Evolutionary conservation across 2,888 invertebrate genomes (phyloP), one percentile per base, ranked within the genome.

Genomic region (Itoplectis maculator): DNA sequence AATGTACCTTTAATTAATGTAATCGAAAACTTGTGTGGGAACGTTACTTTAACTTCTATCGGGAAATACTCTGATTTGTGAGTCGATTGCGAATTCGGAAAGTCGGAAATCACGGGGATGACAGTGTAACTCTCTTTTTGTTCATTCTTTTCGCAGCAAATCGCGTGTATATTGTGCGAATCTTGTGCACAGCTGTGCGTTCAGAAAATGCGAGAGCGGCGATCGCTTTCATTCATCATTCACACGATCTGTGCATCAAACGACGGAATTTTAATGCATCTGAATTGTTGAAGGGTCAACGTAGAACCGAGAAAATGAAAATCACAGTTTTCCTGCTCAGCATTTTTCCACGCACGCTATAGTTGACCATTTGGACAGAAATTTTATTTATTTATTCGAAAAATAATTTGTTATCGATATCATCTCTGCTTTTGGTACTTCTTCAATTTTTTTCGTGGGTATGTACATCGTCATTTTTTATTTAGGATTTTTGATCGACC

Each of bases 401-500:
- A 81, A 83, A 83, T 76, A 79, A 79, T 79, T 65, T 2, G 59
- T 70, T 51, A n/a, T 68, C 47, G 63, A 54, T 73, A 40, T 47
- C 11, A 45, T 54, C n/a, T 70, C 63, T 63, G 42, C 42, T 59
- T 40, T 47, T 66, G 3, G 18, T 18, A 54, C 47, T 42, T 42
- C 5, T 51, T 18, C 18, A 47, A n/a, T 15, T 76, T 79, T 63
- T 13, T 37, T 73, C 59, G 63, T 65, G 37, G 56, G 47, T 81
- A 76, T 83, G 65, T 83, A 83, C 79, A 83, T 72, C 75, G 70
- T 49, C 18, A 40, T 66, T 77, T 29, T 29, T 29, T 69, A 4
- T 63, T 78, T 35, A 56, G 37, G 51, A 11, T 68, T 77, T 59
- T 79, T 72, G 15, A 61, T 18, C 61, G 61, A 61, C 37, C 35